Conservation (phyloP, 2,888 invertebrate genomes). For the Orthonychiurus folsomi region DNA sequence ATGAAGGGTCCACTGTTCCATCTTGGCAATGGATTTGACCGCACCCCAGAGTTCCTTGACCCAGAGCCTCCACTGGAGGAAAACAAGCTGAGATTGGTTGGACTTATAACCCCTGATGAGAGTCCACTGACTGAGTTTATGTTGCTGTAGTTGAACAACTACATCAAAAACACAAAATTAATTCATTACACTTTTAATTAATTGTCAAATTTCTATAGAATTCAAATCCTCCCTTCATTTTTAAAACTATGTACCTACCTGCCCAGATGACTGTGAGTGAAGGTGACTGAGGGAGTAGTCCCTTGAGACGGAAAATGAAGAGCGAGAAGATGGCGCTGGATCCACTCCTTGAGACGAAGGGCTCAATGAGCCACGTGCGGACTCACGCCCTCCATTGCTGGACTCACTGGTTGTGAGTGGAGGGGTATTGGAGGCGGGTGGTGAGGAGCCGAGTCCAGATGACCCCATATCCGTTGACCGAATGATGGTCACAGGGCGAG, state of each 20-base stretch:
- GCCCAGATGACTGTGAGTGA: constrained; percentile 74
- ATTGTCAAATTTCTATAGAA: not conserved
- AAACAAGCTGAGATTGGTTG: constrained; percentile 76
- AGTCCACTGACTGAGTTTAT: constrained; percentile 64
- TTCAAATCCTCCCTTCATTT: not conserved
- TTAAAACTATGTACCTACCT: constrained; percentile 48
- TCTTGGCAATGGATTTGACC: constrained; percentile 51
- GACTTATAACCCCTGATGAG: constrained; percentile 74
- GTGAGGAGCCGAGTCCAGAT: constrained; percentile 41
- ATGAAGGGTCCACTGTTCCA: constrained; percentile 78
- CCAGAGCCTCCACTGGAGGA: constrained; percentile 51
- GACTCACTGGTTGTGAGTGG: constrained; percentile 45
- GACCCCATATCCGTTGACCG: constrained; percentile 60
- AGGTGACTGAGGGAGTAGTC: constrained; percentile 88
- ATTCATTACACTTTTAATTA: not conserved
- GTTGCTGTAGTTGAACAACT: constrained; percentile 88
- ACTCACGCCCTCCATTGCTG: constrained; percentile 45
- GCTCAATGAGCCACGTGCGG: constrained; percentile 34
- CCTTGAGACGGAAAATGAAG: constrained; percentile 47
- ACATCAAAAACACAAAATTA: constrained; percentile 42
- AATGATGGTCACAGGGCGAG: constrained; percentile 90
- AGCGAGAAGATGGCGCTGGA: constrained; percentile 33
- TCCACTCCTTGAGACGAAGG: constrained; percentile 39
- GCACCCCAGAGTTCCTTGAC: constrained; percentile 49
- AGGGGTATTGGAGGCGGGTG: constrained; percentile 55